Evolutionary conservation across 1,140 invertebrate genomes (phyloP), one percentile per base, ranked within the genome.

Genomic region (Anagrus nilaparvatae): DNA sequence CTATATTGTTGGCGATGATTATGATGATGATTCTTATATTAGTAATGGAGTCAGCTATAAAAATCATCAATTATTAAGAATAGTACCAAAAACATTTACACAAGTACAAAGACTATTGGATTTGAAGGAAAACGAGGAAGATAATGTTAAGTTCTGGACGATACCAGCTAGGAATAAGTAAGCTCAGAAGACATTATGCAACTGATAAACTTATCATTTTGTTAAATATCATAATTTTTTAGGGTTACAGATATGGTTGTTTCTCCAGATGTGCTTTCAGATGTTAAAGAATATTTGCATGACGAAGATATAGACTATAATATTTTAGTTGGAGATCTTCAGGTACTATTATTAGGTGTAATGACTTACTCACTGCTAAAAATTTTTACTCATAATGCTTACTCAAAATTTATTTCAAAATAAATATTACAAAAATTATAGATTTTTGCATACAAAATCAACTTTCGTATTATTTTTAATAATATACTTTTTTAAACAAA

Each of bases 211-310:
- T 14, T 6, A n/a, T 30, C 14, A 14, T 14, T 10, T 14, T 31
- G 3, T 4, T 5, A 35, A 35, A 35, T 35, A 28, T 24, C 43
- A 46, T 40, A 3, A 13, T 37, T 18, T 51, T 47, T 67, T 18
- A 84, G 76, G 24, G 73, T 78, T 14, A 77, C 79, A 0, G 84
- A 87, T 53, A 60, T 87, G 2, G 68, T 87, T 17, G 72, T 85
- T 14, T 74, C 81, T 3, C 79, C 81, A 7, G 74, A 76, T 25
- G 62, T 79, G 27, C 50, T 78, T 3, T 53, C 60, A 0, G 76
- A 81, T 30, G 65, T 85, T 0, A 77, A 79, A 53, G 71, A 75
- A 20, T 76, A 77, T 39, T 56, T 87, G 1, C 71, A 72, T 29
- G 70, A 75, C 6, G 71, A 72, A 39, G 71, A 73, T 23, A 77